Evolutionary conservation across 2,888 invertebrate genomes (phyloP).

Genomic region (Spisula solida): DNA sequence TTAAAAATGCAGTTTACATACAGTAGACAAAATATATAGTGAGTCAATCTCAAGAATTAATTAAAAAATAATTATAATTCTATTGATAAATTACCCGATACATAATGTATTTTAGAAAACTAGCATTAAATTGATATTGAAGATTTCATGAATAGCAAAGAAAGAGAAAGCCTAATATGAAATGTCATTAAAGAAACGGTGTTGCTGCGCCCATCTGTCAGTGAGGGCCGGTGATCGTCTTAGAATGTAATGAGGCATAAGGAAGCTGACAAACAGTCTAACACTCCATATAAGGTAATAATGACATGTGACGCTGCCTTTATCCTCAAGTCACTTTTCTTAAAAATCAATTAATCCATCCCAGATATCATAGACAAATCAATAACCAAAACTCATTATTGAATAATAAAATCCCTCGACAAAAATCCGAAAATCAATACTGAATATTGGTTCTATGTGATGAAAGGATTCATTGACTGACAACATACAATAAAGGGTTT

Average conservation of each 20-base stretch:
- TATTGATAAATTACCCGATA: background rate
- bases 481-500: conserved; percentile 3
- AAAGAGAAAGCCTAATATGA: background rate
- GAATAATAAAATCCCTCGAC: conserved; percentile 6
- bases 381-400: conserved; percentile 1
- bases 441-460: background rate
- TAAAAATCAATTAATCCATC: conserved; percentile 22
- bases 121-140: background rate
- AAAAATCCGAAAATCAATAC: background rate
- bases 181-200: background rate
- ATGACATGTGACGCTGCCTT: conserved; percentile 15
- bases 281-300: background rate
- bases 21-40: too few relatives aligned
- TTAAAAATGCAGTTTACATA: too few relatives aligned
- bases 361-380: background rate
- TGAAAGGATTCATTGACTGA: conserved; percentile 6
- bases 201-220: background rate
- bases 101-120: background rate
- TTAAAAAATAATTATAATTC: background rate
- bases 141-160: background rate
- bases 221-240: background rate
- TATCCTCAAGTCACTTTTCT: background rate
- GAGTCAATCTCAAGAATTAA: too few relatives aligned
- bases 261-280: background rate
- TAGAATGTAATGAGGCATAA: conserved; percentile 9